A percentile compares a stretch with the other conserved stretches of the same genome.
These are phyloP conservation scores for Dendropsophus ebraccatus DNA, from an alignment of 2,113 vertebrate genomes.

Conservation along the genomic window DNA sequence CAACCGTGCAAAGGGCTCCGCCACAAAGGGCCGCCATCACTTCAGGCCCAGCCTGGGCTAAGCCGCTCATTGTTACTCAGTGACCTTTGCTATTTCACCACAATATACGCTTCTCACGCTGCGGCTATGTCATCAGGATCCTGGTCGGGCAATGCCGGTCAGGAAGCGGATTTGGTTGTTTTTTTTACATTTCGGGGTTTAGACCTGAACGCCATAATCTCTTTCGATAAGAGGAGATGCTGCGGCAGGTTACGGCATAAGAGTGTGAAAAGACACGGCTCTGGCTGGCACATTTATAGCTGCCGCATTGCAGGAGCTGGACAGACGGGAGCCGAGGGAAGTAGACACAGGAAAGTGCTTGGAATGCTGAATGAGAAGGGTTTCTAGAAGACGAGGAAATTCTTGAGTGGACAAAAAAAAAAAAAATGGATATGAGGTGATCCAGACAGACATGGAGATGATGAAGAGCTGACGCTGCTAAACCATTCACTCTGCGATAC, in stretches of 20 bases:
- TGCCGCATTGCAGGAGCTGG: constrained; percentile 52
- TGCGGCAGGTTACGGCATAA: neutral
- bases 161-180: too few relatives aligned
- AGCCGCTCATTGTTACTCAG: neutral
- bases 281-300: constrained; percentile 31
- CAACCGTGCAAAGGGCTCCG: neutral
- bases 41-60: neutral
- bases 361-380: constrained; percentile 25
- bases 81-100: constrained; percentile 1
- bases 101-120: neutral
- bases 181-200: too few relatives aligned
- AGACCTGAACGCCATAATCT: neutral
- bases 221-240: neutral
- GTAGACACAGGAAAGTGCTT: neutral
- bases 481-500: neutral
- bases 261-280: neutral
- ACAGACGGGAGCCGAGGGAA: constrained; percentile 1
- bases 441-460: neutral
- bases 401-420: neutral
- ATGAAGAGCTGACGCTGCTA: neutral
- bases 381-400: constrained; percentile 9
- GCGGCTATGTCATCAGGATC: neutral
- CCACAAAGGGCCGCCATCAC: neutral
- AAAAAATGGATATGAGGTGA: neutral
- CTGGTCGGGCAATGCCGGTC: too few relatives aligned